Evolutionary conservation across 2,797 vertebrate species (phyloP), one percentile per base, ranked within the genome.

Genomic region (Masticophis lateralis): DNA sequence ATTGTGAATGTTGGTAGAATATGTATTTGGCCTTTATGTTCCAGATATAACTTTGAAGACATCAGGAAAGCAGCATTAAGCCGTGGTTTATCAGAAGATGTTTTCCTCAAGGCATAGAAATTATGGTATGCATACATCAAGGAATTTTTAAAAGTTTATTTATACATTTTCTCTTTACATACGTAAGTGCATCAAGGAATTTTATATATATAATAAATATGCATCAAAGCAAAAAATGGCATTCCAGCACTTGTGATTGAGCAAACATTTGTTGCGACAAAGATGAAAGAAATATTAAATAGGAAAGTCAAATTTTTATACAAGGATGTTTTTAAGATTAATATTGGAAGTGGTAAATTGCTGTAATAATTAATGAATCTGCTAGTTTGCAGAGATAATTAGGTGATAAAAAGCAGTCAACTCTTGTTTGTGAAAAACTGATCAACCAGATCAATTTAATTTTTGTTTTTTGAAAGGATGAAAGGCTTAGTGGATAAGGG

Each of bases 341-440:
- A 92, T 94, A 95, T 69, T 59, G 32, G 93, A 93, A 55, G 18
- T 53, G 92, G 51, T 87, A 92, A 13, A 0, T 69, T 90, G 57
- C 88, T 92, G 47, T 51, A 93, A 87, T 59, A 91, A 69, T 74
- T 93, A 95, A 87, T 91, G 94, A 93, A 92, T 69, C 66, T 93
- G 27, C 93, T 74, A 25, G 7, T 93, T 95, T 0, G 0, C 90
- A 92, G 93, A 87, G 57, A 89, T 43, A 94, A 88, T 0, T 0
- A 91, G 37, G 86, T 92, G 92, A 90, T 94, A 97, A 96, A 96
- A 94, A 96, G 93, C 94, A 92, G 92, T 93, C 94, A 95, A 90
- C 94, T 63, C 66, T 93, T 94, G 94, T 94, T 97, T 96, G 93
- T 96, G 95, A 87, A 91, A 96, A 95, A 90, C 88, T 92, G 96